Conservation (phyloP, 2,888 invertebrate genomes). For the Nymphalis c-album region DNA sequence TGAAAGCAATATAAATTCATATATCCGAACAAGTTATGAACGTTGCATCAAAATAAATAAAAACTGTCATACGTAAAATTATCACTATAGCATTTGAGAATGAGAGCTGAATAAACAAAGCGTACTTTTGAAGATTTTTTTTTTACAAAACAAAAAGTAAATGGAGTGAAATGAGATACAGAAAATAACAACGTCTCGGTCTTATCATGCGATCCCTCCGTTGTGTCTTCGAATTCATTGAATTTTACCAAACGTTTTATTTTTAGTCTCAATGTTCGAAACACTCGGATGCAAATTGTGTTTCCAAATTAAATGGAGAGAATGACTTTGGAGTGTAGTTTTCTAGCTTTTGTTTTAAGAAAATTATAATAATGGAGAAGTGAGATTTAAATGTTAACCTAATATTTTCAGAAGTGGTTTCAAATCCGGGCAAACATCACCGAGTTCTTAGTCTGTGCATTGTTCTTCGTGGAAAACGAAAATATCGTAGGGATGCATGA, state of each 20-base stretch:
- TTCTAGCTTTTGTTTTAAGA: neutral
- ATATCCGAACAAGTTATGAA: no score
- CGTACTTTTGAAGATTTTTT: conserved; percentile 26
- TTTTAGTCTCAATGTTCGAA: conserved; percentile 32
- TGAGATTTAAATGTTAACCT: no score
- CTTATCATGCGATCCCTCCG: conserved; percentile 34
- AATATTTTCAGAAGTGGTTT: no score
- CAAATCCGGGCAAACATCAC: no score
- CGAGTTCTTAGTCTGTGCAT: no score
- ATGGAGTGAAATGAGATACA: conserved; percentile 37
- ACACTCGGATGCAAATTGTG: conserved; percentile 32
- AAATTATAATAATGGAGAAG: no score
- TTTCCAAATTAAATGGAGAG: conserved; percentile 12
- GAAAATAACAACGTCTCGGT: conserved; percentile 32
- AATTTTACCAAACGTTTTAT: conserved; percentile 34
- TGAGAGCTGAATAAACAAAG: conserved; percentile 24
- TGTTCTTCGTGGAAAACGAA: no score
- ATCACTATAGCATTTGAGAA: conserved; percentile 14
- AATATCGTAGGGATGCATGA: no score
- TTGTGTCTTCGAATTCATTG: conserved; percentile 35
- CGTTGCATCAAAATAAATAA: no score
- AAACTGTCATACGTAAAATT: neutral
- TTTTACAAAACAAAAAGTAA: conserved; percentile 36
- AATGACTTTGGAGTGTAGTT: neutral
- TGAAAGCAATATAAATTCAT: no score